Conservation (phyloP, 2,888 invertebrate genomes). For the Augiades crinisus region DNA sequence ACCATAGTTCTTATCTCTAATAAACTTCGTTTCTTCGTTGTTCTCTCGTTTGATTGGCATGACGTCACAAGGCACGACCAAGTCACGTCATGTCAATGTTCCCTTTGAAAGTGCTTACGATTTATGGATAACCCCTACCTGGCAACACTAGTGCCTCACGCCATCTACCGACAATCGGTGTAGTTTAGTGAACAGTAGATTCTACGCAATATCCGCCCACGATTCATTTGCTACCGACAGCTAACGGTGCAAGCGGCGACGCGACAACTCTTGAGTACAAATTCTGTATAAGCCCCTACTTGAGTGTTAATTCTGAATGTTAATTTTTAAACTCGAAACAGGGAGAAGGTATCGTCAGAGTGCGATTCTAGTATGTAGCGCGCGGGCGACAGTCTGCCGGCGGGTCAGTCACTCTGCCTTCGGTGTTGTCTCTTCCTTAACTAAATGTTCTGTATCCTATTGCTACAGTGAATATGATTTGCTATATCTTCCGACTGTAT, state of each 20-base stretch:
- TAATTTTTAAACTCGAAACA: slow-evolving; percentile 68
- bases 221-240: slow-evolving; percentile 35
- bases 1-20: no score
- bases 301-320: slow-evolving; percentile 71
- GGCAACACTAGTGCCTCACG: slow-evolving; percentile 23
- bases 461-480: slow-evolving; percentile 71
- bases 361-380: slow-evolving; percentile 46
- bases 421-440: slow-evolving; percentile 74
- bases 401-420: slow-evolving; percentile 67
- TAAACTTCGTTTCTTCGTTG: no score
- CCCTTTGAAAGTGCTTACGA: no score
- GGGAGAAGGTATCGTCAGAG: slow-evolving; percentile 63
- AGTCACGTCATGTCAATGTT: no score
- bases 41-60: no score
- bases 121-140: no score
- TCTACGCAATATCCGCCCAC: slow-evolving; percentile 27
- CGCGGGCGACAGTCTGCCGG: slow-evolving; percentile 54
- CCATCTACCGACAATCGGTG: slow-evolving; percentile 7
- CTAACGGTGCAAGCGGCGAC: slow-evolving; percentile 58
- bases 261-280: slow-evolving; percentile 85
- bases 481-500: slow-evolving; percentile 59
- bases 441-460: slow-evolving; percentile 68
- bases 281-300: slow-evolving; percentile 85
- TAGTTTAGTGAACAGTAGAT: slow-evolving; percentile 10
- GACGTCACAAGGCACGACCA: no score